These are phyloP conservation scores for Solenopsis fugax DNA, from an alignment of 1,140 invertebrate species.

Conservation along the genomic window DNA sequence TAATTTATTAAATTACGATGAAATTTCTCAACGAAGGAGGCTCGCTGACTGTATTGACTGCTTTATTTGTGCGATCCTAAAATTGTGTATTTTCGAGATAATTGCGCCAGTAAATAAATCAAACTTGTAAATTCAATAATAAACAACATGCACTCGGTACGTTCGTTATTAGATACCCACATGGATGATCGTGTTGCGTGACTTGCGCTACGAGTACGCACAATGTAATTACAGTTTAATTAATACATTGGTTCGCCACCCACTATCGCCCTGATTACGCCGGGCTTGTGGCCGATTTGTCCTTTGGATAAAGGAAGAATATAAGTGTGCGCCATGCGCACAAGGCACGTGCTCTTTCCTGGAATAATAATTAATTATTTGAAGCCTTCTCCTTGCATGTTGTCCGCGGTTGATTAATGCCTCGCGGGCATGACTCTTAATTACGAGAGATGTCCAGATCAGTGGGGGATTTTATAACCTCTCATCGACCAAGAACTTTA, in stretches of 20 bases:
- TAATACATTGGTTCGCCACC: slow-evolving; percentile 28
- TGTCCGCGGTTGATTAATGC: slow-evolving; percentile 26
- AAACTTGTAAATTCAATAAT: background rate
- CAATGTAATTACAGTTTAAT: slow-evolving; percentile 45
- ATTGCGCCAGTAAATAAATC: slow-evolving; percentile 29
- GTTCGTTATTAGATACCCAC: background rate
- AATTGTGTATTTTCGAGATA: background rate
- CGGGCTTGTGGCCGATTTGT: slow-evolving; percentile 17
- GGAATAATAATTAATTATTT: slow-evolving; percentile 58
- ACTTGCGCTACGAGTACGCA: background rate
- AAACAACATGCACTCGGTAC: background rate
- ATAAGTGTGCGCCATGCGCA: background rate
- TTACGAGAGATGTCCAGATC: slow-evolving; percentile 37
- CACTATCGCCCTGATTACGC: slow-evolving; percentile 2
- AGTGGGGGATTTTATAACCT: background rate
- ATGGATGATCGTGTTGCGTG: background rate
- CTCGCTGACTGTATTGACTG: background rate
- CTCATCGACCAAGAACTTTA: background rate
- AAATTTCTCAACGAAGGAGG: slow-evolving; percentile 10
- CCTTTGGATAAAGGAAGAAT: slow-evolving; percentile 17
- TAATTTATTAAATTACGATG: slow-evolving; percentile 7
- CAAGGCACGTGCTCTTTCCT: background rate
- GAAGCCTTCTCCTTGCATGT: background rate
- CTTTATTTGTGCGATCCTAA: background rate
- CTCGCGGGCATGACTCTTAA: slow-evolving; percentile 43